These are phyloP conservation scores for Brachyptera risi DNA, from an alignment of 2,888 invertebrate species.

Conservation along the genomic window DNA sequence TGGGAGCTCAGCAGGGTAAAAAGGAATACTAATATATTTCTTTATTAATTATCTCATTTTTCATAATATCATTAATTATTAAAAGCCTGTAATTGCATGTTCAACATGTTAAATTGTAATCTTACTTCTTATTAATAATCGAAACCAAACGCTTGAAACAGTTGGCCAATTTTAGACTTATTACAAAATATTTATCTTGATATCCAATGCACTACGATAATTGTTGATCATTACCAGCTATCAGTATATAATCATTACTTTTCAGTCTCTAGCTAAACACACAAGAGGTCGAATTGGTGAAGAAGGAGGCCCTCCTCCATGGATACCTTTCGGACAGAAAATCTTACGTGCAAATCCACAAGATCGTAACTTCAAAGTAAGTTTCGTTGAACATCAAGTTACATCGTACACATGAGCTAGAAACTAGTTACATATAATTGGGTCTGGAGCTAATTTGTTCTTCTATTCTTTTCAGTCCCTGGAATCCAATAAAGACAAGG, in stretches of 20 bases:
- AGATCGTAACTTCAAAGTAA: slow-evolving; percentile 56
- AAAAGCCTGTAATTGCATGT: too few species aligned
- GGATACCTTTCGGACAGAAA: slow-evolving; percentile 87
- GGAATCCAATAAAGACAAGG: slow-evolving; percentile 50
- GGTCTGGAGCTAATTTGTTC: background rate
- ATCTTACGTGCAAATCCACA: slow-evolving; percentile 55
- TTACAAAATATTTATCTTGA: background rate
- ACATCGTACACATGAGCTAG: background rate
- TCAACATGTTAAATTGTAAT: too few species aligned
- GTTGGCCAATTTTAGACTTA: too few species aligned
- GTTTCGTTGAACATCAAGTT: background rate
- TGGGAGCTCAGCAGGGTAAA: slow-evolving; percentile 70
- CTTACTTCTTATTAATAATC: too few species aligned
- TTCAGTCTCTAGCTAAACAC: slow-evolving; percentile 58
- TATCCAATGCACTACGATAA: background rate
- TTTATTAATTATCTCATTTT: too few species aligned
- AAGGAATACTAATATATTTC: too few species aligned
- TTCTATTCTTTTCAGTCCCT: slow-evolving; percentile 28
- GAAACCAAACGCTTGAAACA: too few species aligned
- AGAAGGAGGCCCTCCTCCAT: slow-evolving; percentile 81
- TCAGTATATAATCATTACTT: too few species aligned
- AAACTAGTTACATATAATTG: too few species aligned
- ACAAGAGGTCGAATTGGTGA: slow-evolving; percentile 53
- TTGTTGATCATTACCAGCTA: background rate
- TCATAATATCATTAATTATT: too few species aligned